These are phyloP conservation scores for Halcyon senegalensis DNA, from an alignment of 2,113 vertebrate genomes.

Conservation along the genomic window DNA sequence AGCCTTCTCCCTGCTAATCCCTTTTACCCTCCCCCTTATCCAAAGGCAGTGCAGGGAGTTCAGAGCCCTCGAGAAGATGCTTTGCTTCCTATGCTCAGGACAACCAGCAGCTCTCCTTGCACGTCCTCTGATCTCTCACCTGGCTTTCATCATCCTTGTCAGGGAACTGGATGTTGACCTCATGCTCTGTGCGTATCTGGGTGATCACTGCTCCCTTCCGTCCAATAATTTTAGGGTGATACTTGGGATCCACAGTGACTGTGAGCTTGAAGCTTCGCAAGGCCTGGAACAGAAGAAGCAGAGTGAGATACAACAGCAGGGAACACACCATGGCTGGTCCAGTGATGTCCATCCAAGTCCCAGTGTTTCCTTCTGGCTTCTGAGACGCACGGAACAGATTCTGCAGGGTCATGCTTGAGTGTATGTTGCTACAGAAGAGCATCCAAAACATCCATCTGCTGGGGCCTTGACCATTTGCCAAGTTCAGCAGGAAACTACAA, in stretches of 20 bases:
- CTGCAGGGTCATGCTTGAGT: not conserved
- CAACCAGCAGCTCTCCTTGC: not conserved
- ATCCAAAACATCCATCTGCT: not conserved
- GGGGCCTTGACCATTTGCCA: not conserved
- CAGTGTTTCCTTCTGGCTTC: not conserved
- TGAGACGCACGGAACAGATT: not conserved
- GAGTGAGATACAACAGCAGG: not conserved
- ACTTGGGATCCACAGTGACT: constrained; percentile 95
- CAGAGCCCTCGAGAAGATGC: not conserved
- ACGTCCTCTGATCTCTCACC: constrained; percentile 73
- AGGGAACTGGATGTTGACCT: constrained; percentile 97
- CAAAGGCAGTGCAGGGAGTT: not conserved
- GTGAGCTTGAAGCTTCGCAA: constrained; percentile 95
- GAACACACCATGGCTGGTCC: not conserved
- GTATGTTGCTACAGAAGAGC: not conserved
- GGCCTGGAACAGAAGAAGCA: constrained; percentile 74
- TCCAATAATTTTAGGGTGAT: constrained; percentile 98
- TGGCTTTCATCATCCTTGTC: constrained; percentile 97
- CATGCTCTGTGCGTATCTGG: constrained; percentile 92
- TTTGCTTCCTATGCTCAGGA: not conserved
- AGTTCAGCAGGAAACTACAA: not conserved
- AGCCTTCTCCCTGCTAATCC: not conserved
- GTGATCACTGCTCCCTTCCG: constrained; percentile 97
- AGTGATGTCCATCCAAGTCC: not conserved
- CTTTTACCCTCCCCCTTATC: not conserved